A percentile compares a stretch with the other conserved stretches of the same genome.
phyloP scores from a whole-genome alignment of 2,888 invertebrate genomes.

The Nemotelus pantherinus region DNA sequence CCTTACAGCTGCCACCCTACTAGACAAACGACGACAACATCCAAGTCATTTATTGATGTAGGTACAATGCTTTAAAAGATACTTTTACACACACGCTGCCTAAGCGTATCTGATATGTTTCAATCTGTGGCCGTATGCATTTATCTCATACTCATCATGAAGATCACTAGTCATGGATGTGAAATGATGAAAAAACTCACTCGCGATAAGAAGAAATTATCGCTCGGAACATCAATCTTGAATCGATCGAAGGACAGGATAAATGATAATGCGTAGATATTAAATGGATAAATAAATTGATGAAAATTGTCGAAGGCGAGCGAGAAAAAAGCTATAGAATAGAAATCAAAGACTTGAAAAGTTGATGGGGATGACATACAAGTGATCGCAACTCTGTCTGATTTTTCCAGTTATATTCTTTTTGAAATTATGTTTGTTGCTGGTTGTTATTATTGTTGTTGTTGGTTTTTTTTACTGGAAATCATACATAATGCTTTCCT shows the following conservation, averaged over 20 bases:
- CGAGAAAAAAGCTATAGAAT: background rate
- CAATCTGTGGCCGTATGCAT: background rate
- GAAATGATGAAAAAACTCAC: constrained; percentile 3
- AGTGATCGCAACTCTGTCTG: background rate
- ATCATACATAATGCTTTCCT: background rate
- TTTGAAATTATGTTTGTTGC: no score
- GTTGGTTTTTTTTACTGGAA: background rate
- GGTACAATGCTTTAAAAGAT: background rate
- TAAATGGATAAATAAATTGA: constrained; percentile 39
- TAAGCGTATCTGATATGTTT: constrained; percentile 9
- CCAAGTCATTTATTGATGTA: background rate
- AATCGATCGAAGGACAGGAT: constrained; percentile 12
- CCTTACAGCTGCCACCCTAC: background rate
- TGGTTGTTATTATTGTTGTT: no score
- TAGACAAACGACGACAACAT: constrained; percentile 5
- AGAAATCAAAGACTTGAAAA: no score
- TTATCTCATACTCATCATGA: background rate
- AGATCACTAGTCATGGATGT: constrained; percentile 27
- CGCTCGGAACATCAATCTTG: background rate
- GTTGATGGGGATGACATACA: background rate
- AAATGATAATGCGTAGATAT: constrained; percentile 31
- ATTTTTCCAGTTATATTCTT: background rate
- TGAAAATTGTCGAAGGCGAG: constrained; percentile 18
- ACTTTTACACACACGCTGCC: background rate
- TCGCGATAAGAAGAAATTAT: constrained; percentile 20